Evolutionary conservation across 1,140 invertebrate species (phyloP).

Genomic region (Diabrotica undecimpunctata): DNA sequence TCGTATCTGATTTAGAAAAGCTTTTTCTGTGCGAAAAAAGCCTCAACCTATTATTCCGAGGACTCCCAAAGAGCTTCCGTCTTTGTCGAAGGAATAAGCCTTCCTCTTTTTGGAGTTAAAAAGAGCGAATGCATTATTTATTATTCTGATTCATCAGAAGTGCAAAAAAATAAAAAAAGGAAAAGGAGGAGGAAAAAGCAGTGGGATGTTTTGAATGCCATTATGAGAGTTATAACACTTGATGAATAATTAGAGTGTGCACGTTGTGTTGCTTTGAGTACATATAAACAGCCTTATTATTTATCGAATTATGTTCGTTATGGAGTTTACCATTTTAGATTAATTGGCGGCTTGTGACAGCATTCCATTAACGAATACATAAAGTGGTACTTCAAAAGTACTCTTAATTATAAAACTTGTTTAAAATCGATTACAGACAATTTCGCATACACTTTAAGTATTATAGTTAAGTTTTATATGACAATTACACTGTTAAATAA

Average conservation of each 20-base stretch:
- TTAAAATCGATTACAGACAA: too few relatives aligned
- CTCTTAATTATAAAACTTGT: too few relatives aligned
- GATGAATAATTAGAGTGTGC: neutral
- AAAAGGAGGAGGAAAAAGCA: neutral
- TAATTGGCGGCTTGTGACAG: too few relatives aligned
- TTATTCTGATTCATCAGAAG: slow-evolving; percentile 2
- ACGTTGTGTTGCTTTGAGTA: neutral
- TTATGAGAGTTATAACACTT: slow-evolving; percentile 1
- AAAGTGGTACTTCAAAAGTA: too few relatives aligned
- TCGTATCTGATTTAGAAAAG: slow-evolving; percentile 1
- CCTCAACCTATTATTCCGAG: slow-evolving; percentile 1
- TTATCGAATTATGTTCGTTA: neutral
- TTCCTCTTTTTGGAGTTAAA: slow-evolving; percentile 3
- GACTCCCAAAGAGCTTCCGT: slow-evolving; percentile 1
- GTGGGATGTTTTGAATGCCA: neutral
- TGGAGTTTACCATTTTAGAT: too few relatives aligned
- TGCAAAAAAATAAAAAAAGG: neutral
- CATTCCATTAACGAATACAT: too few relatives aligned
- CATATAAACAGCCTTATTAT: neutral
- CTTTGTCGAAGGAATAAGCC: neutral
- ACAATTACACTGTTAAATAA: too few relatives aligned
- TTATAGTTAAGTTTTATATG: too few relatives aligned
- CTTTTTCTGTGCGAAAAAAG: neutral
- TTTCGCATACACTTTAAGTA: too few relatives aligned
- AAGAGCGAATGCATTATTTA: slow-evolving; percentile 2